phyloP scores from a whole-genome alignment of 2,797 vertebrate genomes.

The Prionace glauca region DNA sequence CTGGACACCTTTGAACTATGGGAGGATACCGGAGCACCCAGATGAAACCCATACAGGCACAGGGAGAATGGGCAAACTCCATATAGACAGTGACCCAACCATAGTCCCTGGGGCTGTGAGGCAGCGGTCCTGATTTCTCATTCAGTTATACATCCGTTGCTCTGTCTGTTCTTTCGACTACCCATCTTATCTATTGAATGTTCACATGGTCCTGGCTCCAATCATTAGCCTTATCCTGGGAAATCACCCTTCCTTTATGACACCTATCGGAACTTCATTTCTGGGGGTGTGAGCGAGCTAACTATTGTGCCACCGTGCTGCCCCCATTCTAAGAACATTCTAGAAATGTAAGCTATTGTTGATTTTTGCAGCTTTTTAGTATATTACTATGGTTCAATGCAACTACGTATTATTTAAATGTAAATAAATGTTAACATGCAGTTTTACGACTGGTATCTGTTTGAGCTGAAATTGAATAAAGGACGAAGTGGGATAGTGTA shows the following conservation, averaged over 20 bases:
- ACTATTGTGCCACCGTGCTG: too few relatives aligned
- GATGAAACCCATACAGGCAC: too few relatives aligned
- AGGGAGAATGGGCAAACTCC: too few relatives aligned
- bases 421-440: not conserved
- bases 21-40: too few relatives aligned
- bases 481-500: not conserved
- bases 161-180: not conserved
- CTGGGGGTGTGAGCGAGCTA: too few relatives aligned
- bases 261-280: too few relatives aligned
- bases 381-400: not conserved
- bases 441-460: not conserved
- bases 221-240: not conserved
- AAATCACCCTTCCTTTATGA: too few relatives aligned
- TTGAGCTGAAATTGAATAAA: not conserved
- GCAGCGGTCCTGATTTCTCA: too few relatives aligned
- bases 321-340: not conserved
- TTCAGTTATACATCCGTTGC: too few relatives aligned
- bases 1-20: too few relatives aligned
- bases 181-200: not conserved
- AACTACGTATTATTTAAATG: not conserved
- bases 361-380: not conserved
- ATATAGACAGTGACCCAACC: too few relatives aligned
- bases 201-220: not conserved
- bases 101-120: too few relatives aligned
- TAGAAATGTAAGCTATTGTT: constrained; percentile 7